These are phyloP conservation scores for Abrostola triplasia DNA, from an alignment of 2,888 invertebrate genomes.

Conservation along the genomic window DNA sequence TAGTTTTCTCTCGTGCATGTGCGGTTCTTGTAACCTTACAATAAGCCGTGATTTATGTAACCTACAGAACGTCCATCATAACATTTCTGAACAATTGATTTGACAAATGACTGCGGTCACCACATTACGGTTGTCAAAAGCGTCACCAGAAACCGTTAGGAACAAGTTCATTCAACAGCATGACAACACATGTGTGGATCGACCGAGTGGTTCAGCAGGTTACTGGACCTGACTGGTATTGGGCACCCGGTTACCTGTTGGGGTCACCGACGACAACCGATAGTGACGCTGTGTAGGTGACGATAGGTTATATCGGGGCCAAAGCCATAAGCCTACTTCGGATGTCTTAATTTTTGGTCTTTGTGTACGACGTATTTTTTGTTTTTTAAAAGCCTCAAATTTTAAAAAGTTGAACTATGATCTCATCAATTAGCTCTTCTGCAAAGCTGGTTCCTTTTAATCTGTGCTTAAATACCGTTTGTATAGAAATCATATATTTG, in stretches of 20 bases:
- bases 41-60: conserved; percentile 38
- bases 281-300: conserved; percentile 17
- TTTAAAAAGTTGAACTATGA: not conserved
- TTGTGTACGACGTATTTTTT: conserved; percentile 1
- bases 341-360: conserved; percentile 20
- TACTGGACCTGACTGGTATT: conserved; percentile 65
- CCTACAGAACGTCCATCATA: conserved; percentile 33
- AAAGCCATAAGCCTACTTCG: conserved; percentile 43
- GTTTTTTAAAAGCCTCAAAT: not conserved
- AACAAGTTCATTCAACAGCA: conserved; percentile 42
- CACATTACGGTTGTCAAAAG: conserved; percentile 25
- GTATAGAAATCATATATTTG: no score
- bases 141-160: conserved; percentile 43
- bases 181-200: conserved; percentile 38
- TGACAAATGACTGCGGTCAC: conserved; percentile 41
- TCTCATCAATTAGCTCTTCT: no score
- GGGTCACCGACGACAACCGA: conserved; percentile 48
- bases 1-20: not conserved
- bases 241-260: conserved; percentile 69
- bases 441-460: no score
- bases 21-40: not conserved
- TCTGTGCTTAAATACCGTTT: no score
- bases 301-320: conserved; percentile 32
- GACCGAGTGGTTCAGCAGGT: conserved; percentile 55
- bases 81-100: conserved; percentile 30